phyloP scores from a whole-genome alignment of 2,113 vertebrate species.

The Agapornis roseicollis region DNA sequence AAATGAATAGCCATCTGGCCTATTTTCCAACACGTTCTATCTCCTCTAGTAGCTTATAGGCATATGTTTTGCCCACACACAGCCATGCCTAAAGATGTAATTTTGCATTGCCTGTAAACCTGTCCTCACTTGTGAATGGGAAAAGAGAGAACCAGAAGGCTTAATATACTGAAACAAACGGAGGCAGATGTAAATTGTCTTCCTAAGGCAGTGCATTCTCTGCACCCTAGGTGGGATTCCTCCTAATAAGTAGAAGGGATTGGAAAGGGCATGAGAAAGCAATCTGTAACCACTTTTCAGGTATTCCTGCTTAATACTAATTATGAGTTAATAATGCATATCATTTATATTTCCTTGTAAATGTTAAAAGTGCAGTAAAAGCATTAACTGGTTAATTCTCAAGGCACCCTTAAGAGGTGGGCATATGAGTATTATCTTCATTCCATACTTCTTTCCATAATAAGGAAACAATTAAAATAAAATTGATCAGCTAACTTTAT shows the following conservation, averaged over 20 bases:
- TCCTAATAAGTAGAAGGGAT: not conserved
- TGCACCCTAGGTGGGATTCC: not conserved
- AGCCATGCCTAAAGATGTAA: not conserved
- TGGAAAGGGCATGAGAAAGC: not conserved
- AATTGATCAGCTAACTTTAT: constrained; percentile 69
- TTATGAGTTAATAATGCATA: constrained; percentile 32
- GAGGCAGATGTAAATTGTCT: constrained; percentile 30
- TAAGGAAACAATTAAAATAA: constrained; percentile 73
- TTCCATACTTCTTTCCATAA: constrained; percentile 62
- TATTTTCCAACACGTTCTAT: not conserved
- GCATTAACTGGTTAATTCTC: constrained; percentile 36
- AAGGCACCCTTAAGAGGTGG: constrained; percentile 14
- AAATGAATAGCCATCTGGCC: constrained; percentile 2
- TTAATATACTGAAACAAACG: constrained; percentile 33
- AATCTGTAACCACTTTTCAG: constrained; percentile 15
- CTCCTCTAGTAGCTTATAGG: not conserved
- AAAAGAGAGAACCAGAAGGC: not conserved
- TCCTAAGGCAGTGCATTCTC: constrained; percentile 24
- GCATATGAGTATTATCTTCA: not conserved
- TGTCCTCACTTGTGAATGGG: not conserved
- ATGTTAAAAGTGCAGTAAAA: constrained; percentile 11
- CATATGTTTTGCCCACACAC: not conserved
- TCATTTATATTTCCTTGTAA: constrained; percentile 13
- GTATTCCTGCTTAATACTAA: constrained; percentile 16
- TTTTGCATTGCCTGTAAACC: not conserved